Percentiles rank a stretch among this genome's conserved stretches.
phyloP scores from a whole-genome alignment of 1,140 invertebrate genomes.

The Rhynchophorus ferrugineus region DNA sequence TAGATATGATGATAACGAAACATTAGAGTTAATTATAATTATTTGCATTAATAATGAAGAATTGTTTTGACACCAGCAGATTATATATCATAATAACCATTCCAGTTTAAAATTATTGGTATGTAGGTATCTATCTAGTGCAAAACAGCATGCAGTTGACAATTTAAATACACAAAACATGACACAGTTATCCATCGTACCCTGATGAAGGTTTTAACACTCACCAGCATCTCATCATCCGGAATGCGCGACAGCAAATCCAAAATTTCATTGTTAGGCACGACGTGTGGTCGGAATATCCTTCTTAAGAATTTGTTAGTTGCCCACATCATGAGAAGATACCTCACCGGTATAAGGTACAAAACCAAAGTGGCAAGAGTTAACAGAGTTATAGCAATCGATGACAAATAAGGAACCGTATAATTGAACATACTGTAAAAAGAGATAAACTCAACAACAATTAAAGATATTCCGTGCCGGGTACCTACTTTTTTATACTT shows the following conservation, averaged over 20 bases:
- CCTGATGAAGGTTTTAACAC: too few species aligned
- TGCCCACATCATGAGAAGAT: slow-evolving; percentile 92
- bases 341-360: slow-evolving; percentile 86
- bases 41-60: too few species aligned
- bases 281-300: slow-evolving; percentile 83
- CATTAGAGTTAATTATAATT: too few species aligned
- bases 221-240: slow-evolving; percentile 86
- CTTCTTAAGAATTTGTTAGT: slow-evolving; percentile 86
- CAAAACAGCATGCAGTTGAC: too few species aligned
- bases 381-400: slow-evolving; percentile 76
- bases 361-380: slow-evolving; percentile 66
- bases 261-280: slow-evolving; percentile 95
- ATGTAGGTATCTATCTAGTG: too few species aligned
- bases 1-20: too few species aligned
- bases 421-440: slow-evolving; percentile 87
- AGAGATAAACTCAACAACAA: background rate
- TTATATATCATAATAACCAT: too few species aligned
- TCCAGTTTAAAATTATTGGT: too few species aligned
- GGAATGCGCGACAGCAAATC: slow-evolving; percentile 94
- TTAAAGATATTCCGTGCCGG: too few species aligned
- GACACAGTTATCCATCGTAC: too few species aligned
- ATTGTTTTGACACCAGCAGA: too few species aligned
- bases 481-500: slow-evolving; percentile 87
- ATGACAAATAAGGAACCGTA: slow-evolving; percentile 92
- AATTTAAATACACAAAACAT: too few species aligned